A percentile compares a stretch with the other conserved stretches of the same genome.
Conservation (phyloP, 2,888 invertebrate genomes). For the Synanthedon andrenaeformis region DNA sequence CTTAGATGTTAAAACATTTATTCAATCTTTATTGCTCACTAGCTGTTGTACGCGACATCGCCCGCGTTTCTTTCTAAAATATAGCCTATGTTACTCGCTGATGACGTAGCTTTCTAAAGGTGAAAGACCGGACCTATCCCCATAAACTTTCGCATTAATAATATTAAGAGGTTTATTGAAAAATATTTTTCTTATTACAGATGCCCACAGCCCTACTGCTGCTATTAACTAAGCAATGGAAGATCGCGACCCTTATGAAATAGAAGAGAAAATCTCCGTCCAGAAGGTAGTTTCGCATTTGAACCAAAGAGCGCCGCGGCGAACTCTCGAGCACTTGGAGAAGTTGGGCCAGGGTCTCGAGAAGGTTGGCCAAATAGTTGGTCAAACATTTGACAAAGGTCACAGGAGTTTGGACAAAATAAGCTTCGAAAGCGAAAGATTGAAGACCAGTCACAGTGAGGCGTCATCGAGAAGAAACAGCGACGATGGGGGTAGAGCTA, state of each 20-base stretch:
- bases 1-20: too few relatives aligned
- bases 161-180: too few relatives aligned
- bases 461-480: constrained; percentile 55
- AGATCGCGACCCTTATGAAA: not conserved
- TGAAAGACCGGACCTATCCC: too few relatives aligned
- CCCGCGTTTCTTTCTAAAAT: too few relatives aligned
- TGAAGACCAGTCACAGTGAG: constrained; percentile 42
- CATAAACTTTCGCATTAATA: too few relatives aligned
- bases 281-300: constrained; percentile 24
- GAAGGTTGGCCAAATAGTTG: constrained; percentile 10
- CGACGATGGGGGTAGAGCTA: constrained; percentile 38
- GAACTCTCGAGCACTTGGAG: constrained; percentile 7
- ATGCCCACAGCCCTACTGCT: not conserved
- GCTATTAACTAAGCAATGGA: not conserved
- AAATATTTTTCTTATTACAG: not conserved
- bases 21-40: too few relatives aligned
- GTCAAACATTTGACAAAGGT: constrained; percentile 20
- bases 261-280: constrained; percentile 8
- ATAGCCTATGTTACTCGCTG: too few relatives aligned
- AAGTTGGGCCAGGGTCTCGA: constrained; percentile 3
- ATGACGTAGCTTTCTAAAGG: too few relatives aligned
- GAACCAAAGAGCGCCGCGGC: constrained; percentile 23
- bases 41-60: too few relatives aligned
- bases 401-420: constrained; percentile 31
- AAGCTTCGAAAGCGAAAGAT: constrained; percentile 46